Evolutionary conservation across 2,113 vertebrate species (phyloP), one percentile per base, ranked within the genome.

Genomic region (Girardinichthys multiradiatus): DNA sequence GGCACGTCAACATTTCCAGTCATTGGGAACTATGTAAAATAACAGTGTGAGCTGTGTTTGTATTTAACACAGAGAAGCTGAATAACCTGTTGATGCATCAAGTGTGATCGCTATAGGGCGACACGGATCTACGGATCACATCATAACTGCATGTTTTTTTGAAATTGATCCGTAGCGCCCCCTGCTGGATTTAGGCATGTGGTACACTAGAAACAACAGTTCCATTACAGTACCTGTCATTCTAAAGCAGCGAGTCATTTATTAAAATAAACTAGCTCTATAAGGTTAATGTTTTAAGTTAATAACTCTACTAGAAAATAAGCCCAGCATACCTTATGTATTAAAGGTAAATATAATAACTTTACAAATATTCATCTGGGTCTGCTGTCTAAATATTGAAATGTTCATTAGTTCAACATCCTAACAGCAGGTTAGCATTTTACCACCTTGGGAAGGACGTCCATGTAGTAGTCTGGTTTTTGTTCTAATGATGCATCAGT

Each of bases 1-100:
- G 28, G 61, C 6, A 0, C 35, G 10, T 10, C 35, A 7, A 45
- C 35, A 4, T 21, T 0, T 15, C n/a, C 27, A 26, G 35, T 17
- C 54, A 24, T 7, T 31, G 59, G 28, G 59, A 65, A 37, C 29
- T 12, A 30, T 29, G 21, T 35, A 29, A 71, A 17, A 64, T 14
- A 48, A 54, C 67, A 64, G 29, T 62, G 5, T 10, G 42, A 10
- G 35, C 19, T 42, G 58, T 63, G 57, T 35, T 64, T 68, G 33
- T 42, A 26, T 61, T 61, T 29, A 54, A 31, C 69, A 59, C 19
- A 31, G 59, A 14, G 27, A 31, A 51, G 57, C 21, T 8, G 27
- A 60, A 26, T 28, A 19, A 37, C 54, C 17, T 19, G 42, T 19
- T 45, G 4, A 17, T 37, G 37, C 17, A 17, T 45, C 42, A 21